phyloP scores from a whole-genome alignment of 2,797 vertebrate species.

The Erpetoichthys calabaricus region DNA sequence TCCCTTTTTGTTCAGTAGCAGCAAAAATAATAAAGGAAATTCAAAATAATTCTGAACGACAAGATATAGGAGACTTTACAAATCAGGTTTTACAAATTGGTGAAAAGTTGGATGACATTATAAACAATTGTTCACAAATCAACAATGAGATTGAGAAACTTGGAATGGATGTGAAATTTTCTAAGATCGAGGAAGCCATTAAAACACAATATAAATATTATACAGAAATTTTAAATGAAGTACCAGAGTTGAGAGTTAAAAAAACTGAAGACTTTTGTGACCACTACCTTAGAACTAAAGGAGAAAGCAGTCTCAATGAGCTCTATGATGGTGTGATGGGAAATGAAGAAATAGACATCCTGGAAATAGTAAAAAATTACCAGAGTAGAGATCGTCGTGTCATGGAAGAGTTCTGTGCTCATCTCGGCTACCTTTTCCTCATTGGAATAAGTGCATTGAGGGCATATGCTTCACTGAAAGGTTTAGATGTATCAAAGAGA shows the following conservation, averaged over 20 bases:
- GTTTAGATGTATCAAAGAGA: slow-evolving; percentile 35
- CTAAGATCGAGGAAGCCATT: slow-evolving; percentile 51
- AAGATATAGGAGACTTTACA: slow-evolving; percentile 48
- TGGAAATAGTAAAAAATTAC: slow-evolving; percentile 39
- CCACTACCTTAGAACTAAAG: slow-evolving; percentile 49
- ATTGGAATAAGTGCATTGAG: slow-evolving; percentile 56
- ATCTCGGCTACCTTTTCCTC: slow-evolving; percentile 57
- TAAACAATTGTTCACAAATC: slow-evolving; percentile 42
- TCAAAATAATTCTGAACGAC: slow-evolving; percentile 50
- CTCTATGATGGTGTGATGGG: slow-evolving; percentile 51
- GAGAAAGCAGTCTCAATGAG: slow-evolving; percentile 48
- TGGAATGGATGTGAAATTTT: slow-evolving; percentile 57
- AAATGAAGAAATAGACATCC: slow-evolving; percentile 42
- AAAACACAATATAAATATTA: slow-evolving; percentile 62
- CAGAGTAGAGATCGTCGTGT: slow-evolving; percentile 44
- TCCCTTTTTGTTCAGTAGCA: too few species aligned
- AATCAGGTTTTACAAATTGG: slow-evolving; percentile 51
- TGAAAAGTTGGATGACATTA: slow-evolving; percentile 46
- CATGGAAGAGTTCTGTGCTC: slow-evolving; percentile 58
- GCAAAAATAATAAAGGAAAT: too few species aligned
- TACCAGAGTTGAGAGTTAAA: slow-evolving; percentile 48
- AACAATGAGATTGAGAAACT: slow-evolving; percentile 40
- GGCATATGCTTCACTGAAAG: slow-evolving; percentile 50
- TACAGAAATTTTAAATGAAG: slow-evolving; percentile 53
- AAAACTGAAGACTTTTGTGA: slow-evolving; percentile 57